Evolutionary conservation across 1,140 invertebrate species (phyloP).

Genomic region (Drosophila takahashii): DNA sequence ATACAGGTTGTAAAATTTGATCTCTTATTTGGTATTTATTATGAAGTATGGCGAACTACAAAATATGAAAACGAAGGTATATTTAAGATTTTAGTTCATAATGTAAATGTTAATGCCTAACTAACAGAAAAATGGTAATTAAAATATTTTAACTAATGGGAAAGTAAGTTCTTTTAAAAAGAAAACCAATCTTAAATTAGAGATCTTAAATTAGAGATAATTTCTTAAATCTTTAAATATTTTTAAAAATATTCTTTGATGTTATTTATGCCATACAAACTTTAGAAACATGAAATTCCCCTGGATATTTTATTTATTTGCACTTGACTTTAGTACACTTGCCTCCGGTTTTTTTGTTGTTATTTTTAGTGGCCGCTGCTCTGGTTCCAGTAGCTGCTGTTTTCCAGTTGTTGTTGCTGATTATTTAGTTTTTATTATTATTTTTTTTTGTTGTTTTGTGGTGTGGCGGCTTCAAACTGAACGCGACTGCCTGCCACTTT

Average conservation of each 20-base stretch:
- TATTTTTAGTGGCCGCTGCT: constrained; percentile 19
- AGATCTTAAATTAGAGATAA: too few relatives aligned
- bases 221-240: too few relatives aligned
- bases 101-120: background rate
- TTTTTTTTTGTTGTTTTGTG: constrained; percentile 13
- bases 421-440: constrained; percentile 25
- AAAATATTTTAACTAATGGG: too few relatives aligned
- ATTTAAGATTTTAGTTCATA: too few relatives aligned
- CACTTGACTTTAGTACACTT: constrained; percentile 34
- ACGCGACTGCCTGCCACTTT: constrained; percentile 68
- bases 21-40: background rate
- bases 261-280: background rate
- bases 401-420: constrained; percentile 11
- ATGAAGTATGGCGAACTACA: background rate
- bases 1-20: constrained; percentile 3
- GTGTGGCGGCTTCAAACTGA: constrained; percentile 56
- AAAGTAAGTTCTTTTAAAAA: too few relatives aligned
- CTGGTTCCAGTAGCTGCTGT: constrained; percentile 28
- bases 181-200: too few relatives aligned
- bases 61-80: too few relatives aligned
- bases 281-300: background rate
- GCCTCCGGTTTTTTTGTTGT: constrained; percentile 55
- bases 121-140: too few relatives aligned
- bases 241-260: too few relatives aligned
- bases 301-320: background rate